Evolutionary conservation across 2,113 vertebrate species (phyloP).

Genomic region (Pelecanus crispus): DNA sequence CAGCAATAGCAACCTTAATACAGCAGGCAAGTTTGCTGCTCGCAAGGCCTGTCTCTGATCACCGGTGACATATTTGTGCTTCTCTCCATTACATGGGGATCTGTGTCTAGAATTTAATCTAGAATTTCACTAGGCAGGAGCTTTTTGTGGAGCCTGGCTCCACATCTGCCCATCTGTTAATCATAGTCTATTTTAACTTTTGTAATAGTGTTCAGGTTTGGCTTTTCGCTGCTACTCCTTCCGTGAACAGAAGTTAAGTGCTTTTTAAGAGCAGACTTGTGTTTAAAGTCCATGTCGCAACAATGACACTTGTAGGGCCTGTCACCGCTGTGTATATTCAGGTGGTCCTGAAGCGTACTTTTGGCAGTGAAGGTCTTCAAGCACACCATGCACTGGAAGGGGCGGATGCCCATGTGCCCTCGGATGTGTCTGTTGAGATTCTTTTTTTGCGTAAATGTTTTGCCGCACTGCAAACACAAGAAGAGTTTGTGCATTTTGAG

Average conservation of each 20-base stretch:
- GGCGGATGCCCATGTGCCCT: conserved; percentile 82
- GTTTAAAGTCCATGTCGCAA: conserved; percentile 83
- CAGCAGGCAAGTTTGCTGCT: not conserved
- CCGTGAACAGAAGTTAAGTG: conserved; percentile 83
- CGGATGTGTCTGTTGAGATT: conserved; percentile 83
- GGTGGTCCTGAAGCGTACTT: conserved; percentile 83
- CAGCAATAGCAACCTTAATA: not conserved
- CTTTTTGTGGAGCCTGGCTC: not conserved
- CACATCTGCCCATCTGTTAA: not conserved
- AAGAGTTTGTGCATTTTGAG: conserved; percentile 86
- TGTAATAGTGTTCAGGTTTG: conserved; percentile 64
- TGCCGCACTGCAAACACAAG: conserved; percentile 84
- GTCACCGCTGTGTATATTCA: conserved; percentile 84
- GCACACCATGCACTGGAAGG: conserved; percentile 86
- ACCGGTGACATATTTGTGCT: not conserved
- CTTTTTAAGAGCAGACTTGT: conserved; percentile 82
- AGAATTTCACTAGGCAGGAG: not conserved
- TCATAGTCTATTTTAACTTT: conserved; percentile 72
- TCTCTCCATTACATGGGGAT: not conserved
- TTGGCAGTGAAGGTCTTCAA: conserved; percentile 86
- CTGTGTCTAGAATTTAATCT: not conserved
- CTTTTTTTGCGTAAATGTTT: conserved; percentile 83
- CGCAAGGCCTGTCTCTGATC: not conserved
- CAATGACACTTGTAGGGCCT: conserved; percentile 78
- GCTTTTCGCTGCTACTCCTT: conserved; percentile 71